Evolutionary conservation across 2,797 vertebrate species (phyloP), one percentile per base, ranked within the genome.

Genomic region (Varecia variegata): DNA sequence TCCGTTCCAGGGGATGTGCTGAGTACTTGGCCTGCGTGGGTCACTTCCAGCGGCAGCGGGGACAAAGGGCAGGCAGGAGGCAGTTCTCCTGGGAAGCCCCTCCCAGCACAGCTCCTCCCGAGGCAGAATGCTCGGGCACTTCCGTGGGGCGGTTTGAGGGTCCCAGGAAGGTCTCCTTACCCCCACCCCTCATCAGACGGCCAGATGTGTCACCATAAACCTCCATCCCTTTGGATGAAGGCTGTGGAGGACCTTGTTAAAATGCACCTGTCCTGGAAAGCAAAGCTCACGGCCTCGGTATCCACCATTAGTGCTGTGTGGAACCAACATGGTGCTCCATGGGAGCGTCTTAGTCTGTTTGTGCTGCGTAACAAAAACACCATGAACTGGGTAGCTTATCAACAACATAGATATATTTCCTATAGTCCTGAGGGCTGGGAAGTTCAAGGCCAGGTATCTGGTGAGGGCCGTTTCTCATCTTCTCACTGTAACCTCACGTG

Each of bases 1-100:
- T 98, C 96, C 93, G 5, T 98, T 98, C 97, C 97, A 97, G 96
- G 86, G 92, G 96, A 97, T 96, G 93, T 90, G 94, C 96, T 98
- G 98, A 98, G 96, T 98, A 96, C 93, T 95, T 85, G 68, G 96
- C 21, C 79, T 23, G 4, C 3, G 43, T 96, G 95, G 98, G 97
- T 98, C 90, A 58, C 79, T 97, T 94, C 80, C 0, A 0, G 83
- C 0, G 0, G 38, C 52, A 83, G 84, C 40, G 32, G 43, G 30
- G 35, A 45, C 10, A 10, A 47, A 12, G 70, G 30, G 23, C 23
- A 47, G 23, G 35, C 18, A 67, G 35, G 58, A 76, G 50, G 43
- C 74, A 13, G 12, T 30, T 92, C 30, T 65, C n/a, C 82, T 14
- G 15, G 58, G 60, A 58, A 10, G 4, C 30, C 20, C 43, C 30